A percentile compares a stretch with the other conserved stretches of the same genome.
Evolutionary conservation across 2,888 invertebrate genomes (phyloP).

Genomic region (Rhagonycha lutea): DNA sequence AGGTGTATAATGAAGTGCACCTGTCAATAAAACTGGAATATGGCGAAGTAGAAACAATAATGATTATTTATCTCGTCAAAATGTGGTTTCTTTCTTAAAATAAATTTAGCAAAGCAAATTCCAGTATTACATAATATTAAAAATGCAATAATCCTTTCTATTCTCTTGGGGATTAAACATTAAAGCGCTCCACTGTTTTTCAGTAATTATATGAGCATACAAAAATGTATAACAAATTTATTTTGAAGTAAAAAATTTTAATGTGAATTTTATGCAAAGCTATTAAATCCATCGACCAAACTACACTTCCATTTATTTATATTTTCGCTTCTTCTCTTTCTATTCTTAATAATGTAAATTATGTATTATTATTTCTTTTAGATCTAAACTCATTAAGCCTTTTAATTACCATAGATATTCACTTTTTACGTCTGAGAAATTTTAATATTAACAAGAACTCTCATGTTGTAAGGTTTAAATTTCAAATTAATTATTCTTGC

Average conservation of each 20-base stretch:
- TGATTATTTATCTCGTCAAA: neutral
- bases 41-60: neutral
- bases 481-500: neutral
- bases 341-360: neutral
- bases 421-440: neutral
- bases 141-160: neutral
- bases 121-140: neutral
- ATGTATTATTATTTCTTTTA: neutral
- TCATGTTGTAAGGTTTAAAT: neutral
- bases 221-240: neutral
- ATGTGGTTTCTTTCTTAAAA: neutral
- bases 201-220: neutral
- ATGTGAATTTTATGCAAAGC: neutral
- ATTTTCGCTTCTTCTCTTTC: neutral
- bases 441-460: neutral
- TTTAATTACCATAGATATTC: neutral
- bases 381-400: neutral
- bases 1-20: conserved; percentile 12
- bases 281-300: neutral
- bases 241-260: neutral
- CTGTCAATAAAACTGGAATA: conserved; percentile 3
- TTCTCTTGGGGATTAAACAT: neutral
- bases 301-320: neutral
- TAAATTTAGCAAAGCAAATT: too few species aligned
- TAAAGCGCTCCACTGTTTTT: neutral